A percentile compares a stretch with the other conserved stretches of the same genome.
phyloP scores from a whole-genome alignment of 2,888 invertebrate species.

The Agonopterix heracliana region DNA sequence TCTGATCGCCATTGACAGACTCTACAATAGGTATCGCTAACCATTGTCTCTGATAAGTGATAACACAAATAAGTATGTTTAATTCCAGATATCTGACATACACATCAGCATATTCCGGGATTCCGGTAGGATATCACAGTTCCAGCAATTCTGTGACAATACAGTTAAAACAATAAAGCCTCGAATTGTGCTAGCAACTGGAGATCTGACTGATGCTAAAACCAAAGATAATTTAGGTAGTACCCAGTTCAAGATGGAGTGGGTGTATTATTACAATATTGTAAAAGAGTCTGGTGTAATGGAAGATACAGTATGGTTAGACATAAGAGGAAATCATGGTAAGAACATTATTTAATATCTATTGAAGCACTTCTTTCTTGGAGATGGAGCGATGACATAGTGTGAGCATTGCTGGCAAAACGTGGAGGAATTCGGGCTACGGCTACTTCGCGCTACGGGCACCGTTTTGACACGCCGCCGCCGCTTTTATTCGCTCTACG shows the following conservation, averaged over 20 bases:
- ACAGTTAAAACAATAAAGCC: conserved; percentile 86
- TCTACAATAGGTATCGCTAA: no score
- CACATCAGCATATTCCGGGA: conserved; percentile 92
- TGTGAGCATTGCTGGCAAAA: no score
- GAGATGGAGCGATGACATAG: no score
- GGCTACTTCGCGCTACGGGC: no score
- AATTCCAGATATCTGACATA: conserved; percentile 87
- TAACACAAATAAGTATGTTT: background rate
- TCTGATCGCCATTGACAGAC: no score
- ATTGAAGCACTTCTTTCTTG: no score
- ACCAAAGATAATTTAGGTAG: conserved; percentile 86
- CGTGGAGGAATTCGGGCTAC: no score
- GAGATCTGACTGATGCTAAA: conserved; percentile 94
- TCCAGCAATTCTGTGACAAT: conserved; percentile 86
- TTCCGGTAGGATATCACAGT: conserved; percentile 82
- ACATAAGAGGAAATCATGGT: conserved; percentile 96
- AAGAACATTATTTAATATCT: conserved; percentile 20
- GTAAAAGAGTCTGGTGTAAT: conserved; percentile 80
- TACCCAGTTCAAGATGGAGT: conserved; percentile 87
- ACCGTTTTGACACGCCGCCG: no score
- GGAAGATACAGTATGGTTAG: conserved; percentile 87
- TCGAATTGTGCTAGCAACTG: conserved; percentile 86
- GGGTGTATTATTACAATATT: conserved; percentile 85
- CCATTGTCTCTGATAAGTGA: no score
- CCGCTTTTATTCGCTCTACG: no score